Evolutionary conservation across 2,888 invertebrate genomes (phyloP), one percentile per base, ranked within the genome.

Genomic region (Neoascia interrupta): DNA sequence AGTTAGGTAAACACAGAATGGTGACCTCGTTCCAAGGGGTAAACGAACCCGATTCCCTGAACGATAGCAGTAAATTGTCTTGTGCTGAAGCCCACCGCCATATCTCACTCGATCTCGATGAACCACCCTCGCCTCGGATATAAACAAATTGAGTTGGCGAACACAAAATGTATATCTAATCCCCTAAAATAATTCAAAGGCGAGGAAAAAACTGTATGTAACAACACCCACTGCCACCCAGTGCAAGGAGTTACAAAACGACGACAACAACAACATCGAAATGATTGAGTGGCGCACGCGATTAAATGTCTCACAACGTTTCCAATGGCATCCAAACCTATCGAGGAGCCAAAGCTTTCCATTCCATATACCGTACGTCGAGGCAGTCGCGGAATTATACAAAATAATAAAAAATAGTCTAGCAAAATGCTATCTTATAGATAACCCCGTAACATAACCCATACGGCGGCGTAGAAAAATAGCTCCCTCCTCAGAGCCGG

Each of bases 201-300:
- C n/a, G n/a, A n/a, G n/a, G n/a, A n/a, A n/a, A n/a, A 37, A 37
- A 37, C 37, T 15, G 11, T 16, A 49, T 56, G 39, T 2, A 26
- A 43, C 5, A 31, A 45, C 3, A 53, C 26, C 16, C 18, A 6
- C 36, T 15, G 34, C 23, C 8, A 31, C 6, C 16, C 39, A 49
- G 34, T 15, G n/a, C n/a, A n/a, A n/a, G n/a, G n/a, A n/a, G n/a
- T n/a, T n/a, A 15, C 11, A 21, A 41, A 28, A 13, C 8, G 13
- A 8, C 21, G 23, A 28, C 11, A 26, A 18, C 8, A 68, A 31
- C 26, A 51, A 53, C 28, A 51, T 68, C 34, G 8, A 60, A 39
- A 39, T 74, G 53, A 69, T 68, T 69, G 60, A 69, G 28, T 34
- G 41, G 49, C 19, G 28, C 75, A 75, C 75, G 70, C 75, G 73